phyloP scores from a whole-genome alignment of 2,888 invertebrate genomes.

The Prosapia bicincta region DNA sequence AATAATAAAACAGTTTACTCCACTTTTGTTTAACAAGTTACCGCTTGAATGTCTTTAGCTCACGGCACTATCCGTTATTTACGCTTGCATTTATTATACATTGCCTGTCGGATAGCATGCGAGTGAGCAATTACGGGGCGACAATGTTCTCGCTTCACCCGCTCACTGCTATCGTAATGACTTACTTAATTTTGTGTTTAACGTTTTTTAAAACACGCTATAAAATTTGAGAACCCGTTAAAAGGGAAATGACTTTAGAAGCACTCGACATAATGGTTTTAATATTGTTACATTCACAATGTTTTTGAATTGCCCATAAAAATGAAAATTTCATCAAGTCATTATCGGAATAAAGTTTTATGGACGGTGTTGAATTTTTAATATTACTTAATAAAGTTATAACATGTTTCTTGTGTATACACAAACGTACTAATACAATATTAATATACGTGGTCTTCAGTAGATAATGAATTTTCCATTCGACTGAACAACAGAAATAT shows the following conservation, averaged over 20 bases:
- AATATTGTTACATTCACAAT: too few relatives aligned
- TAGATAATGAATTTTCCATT: too few relatives aligned
- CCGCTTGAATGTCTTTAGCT: background rate
- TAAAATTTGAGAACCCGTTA: background rate
- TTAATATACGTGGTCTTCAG: too few relatives aligned
- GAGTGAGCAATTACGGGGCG: background rate
- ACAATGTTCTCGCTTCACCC: background rate
- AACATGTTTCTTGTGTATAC: too few relatives aligned
- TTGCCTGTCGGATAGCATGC: background rate
- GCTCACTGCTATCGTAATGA: background rate
- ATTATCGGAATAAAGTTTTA: too few relatives aligned
- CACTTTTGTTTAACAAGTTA: background rate
- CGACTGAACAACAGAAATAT: too few relatives aligned
- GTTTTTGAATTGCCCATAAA: too few relatives aligned
- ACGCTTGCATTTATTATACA: background rate
- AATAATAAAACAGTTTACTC: background rate
- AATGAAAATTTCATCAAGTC: too few relatives aligned
- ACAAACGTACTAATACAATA: too few relatives aligned
- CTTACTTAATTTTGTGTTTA: background rate
- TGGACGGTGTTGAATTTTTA: too few relatives aligned
- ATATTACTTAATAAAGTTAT: too few relatives aligned
- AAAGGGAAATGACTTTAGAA: background rate
- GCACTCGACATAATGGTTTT: background rate
- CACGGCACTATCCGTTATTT: background rate
- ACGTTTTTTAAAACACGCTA: background rate